A percentile compares a stretch with the other conserved stretches of the same genome.
Evolutionary conservation across 2,797 vertebrate genomes (phyloP).

Genomic region (Scleropages formosus): DNA sequence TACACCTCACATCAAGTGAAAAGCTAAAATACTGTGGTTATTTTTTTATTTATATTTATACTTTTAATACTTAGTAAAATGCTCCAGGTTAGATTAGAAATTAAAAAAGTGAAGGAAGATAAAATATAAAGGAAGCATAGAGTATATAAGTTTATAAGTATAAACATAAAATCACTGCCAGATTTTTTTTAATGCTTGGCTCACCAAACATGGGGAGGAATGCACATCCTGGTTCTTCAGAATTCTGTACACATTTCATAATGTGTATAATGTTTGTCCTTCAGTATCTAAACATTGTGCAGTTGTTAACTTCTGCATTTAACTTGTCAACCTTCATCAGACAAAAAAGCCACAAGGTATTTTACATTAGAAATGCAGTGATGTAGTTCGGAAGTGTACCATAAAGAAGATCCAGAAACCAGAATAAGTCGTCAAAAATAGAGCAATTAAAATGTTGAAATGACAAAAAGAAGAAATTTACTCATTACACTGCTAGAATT

Average conservation of each 20-base stretch:
- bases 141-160: too few relatives aligned
- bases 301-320: too few relatives aligned
- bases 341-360: conserved; percentile 46
- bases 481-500: conserved; percentile 64
- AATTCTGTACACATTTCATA: conserved; percentile 30
- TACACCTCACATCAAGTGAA: too few relatives aligned
- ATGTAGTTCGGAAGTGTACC: conserved; percentile 56
- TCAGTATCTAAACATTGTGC: conserved; percentile 59
- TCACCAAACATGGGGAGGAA: neutral
- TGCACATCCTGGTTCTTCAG: conserved; percentile 42
- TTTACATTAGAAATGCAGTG: conserved; percentile 41
- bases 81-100: too few relatives aligned
- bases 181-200: neutral
- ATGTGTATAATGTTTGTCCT: conserved; percentile 51
- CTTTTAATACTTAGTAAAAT: too few relatives aligned
- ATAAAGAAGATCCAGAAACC: conserved; percentile 48
- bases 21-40: too few relatives aligned
- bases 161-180: neutral
- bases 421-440: conserved; percentile 46
- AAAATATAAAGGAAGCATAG: too few relatives aligned
- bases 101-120: too few relatives aligned
- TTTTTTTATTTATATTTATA: too few relatives aligned
- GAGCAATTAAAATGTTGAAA: conserved; percentile 64
- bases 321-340: conserved; percentile 40
- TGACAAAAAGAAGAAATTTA: conserved; percentile 49